Percentiles rank a stretch among this genome's conserved stretches.
phyloP scores from a whole-genome alignment of 2,888 invertebrate species.

The Ectemnius continuus region DNA sequence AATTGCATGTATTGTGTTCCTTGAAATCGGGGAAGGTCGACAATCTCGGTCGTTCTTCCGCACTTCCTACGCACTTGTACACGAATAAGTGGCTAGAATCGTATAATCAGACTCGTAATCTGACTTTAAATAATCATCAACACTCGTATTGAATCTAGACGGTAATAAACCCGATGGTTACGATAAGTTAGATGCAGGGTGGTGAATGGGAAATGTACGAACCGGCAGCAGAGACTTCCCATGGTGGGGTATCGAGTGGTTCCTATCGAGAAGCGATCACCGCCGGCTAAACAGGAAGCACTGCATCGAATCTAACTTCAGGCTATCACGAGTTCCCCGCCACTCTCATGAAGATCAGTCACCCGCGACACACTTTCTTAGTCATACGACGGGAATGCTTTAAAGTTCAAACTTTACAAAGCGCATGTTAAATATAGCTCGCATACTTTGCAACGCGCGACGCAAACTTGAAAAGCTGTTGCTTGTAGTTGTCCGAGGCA shows the following conservation, averaged over 20 bases:
- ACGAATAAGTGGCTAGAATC: not conserved
- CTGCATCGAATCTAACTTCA: constrained; percentile 6
- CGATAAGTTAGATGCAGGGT: constrained; percentile 48
- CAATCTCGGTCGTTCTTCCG: not conserved
- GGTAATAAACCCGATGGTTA: constrained; percentile 27
- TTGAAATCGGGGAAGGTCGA: constrained; percentile 27
- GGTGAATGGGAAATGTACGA: constrained; percentile 49
- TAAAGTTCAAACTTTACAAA: too few species aligned
- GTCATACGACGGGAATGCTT: too few species aligned
- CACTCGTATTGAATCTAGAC: constrained; percentile 5
- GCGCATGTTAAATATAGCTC: too few species aligned
- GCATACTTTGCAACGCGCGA: not conserved
- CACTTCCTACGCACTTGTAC: not conserved
- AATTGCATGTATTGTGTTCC: not conserved
- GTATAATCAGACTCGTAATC: constrained; percentile 1
- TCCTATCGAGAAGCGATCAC: constrained; percentile 43
- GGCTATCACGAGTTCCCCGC: too few species aligned
- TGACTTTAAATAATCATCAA: not conserved
- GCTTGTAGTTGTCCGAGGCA: not conserved
- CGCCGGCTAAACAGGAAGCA: constrained; percentile 19
- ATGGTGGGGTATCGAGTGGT: constrained; percentile 50
- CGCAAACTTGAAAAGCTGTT: not conserved
- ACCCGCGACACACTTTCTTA: too few species aligned
- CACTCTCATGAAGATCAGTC: too few species aligned
- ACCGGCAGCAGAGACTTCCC: constrained; percentile 65